phyloP scores from a whole-genome alignment of 1,140 invertebrate species.

The Neodiprion lecontei region DNA sequence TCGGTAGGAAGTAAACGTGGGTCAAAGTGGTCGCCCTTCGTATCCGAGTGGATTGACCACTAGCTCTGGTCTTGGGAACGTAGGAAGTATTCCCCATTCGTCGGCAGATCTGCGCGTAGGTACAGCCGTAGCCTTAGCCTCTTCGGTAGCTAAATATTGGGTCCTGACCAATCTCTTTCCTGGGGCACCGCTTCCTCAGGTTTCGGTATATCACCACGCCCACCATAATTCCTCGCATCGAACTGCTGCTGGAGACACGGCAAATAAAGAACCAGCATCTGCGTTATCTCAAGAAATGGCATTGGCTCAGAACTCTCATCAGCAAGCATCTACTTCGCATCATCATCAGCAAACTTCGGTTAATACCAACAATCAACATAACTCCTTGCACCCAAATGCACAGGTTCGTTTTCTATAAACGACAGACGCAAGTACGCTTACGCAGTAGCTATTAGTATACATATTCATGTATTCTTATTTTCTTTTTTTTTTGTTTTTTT shows the following conservation, averaged over 20 bases:
- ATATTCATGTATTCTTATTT: neutral
- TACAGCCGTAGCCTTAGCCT: slow-evolving; percentile 61
- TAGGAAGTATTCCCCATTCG: slow-evolving; percentile 53
- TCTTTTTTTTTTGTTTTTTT: neutral
- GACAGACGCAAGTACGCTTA: slow-evolving; percentile 18
- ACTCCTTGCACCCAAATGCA: slow-evolving; percentile 49
- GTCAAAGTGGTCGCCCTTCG: slow-evolving; percentile 57
- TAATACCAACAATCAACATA: slow-evolving; percentile 53
- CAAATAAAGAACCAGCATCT: slow-evolving; percentile 46
- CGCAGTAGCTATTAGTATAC: neutral
- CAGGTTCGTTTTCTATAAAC: slow-evolving; percentile 59
- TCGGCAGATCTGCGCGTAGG: slow-evolving; percentile 61
- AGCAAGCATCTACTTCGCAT: slow-evolving; percentile 46
- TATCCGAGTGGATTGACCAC: slow-evolving; percentile 56
- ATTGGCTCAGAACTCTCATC: slow-evolving; percentile 49
- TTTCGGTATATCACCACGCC: slow-evolving; percentile 58
- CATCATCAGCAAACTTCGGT: slow-evolving; percentile 56
- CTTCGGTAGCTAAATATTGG: slow-evolving; percentile 65
- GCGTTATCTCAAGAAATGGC: slow-evolving; percentile 55
- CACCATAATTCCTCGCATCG: slow-evolving; percentile 52
- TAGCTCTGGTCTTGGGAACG: slow-evolving; percentile 54
- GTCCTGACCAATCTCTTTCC: slow-evolving; percentile 64
- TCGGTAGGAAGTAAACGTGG: slow-evolving; percentile 60
- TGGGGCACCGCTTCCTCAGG: slow-evolving; percentile 60
- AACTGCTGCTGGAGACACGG: slow-evolving; percentile 41